These are phyloP conservation scores for Trochalopteron elliotii DNA, from an alignment of 2,113 vertebrate genomes.

Conservation along the genomic window DNA sequence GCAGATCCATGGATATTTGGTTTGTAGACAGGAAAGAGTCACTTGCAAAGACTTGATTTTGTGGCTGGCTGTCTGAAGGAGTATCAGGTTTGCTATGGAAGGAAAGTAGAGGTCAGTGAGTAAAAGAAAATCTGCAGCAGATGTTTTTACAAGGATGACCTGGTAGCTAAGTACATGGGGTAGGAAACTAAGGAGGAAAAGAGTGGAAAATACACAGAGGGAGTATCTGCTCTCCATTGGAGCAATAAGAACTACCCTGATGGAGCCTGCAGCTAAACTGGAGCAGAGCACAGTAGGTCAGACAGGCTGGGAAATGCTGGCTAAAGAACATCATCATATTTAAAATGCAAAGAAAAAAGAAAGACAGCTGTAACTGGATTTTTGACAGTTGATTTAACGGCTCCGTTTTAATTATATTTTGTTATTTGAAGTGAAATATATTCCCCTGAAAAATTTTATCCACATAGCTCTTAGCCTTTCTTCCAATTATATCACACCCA, in stretches of 20 bases:
- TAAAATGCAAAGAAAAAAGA: not conserved
- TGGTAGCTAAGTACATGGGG: not conserved
- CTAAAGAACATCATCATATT: not conserved
- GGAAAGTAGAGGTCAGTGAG: not conserved
- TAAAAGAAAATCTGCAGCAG: not conserved
- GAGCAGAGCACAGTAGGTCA: not conserved
- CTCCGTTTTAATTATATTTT: conserved; percentile 69
- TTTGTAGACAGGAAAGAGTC: not conserved
- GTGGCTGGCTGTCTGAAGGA: not conserved
- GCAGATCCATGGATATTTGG: not conserved
- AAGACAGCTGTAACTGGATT: not conserved
- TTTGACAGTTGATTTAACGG: conserved; percentile 60
- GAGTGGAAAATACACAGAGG: not conserved
- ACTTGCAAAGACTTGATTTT: not conserved
- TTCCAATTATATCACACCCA: conserved; percentile 4
- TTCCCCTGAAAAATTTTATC: conserved; percentile 53
- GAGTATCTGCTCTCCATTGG: not conserved
- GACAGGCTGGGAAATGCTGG: not conserved
- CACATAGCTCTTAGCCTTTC: conserved; percentile 8
- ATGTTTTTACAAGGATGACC: not conserved
- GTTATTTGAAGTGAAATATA: conserved; percentile 60
- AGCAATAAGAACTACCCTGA: not conserved
- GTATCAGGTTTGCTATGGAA: not conserved
- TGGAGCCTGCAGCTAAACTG: not conserved
- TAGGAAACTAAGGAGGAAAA: not conserved